Evolutionary conservation across 37 sponge, comb jelly and placozoan genomes (phyloP).

Genomic region (Hexactinellida sp.): DNA sequence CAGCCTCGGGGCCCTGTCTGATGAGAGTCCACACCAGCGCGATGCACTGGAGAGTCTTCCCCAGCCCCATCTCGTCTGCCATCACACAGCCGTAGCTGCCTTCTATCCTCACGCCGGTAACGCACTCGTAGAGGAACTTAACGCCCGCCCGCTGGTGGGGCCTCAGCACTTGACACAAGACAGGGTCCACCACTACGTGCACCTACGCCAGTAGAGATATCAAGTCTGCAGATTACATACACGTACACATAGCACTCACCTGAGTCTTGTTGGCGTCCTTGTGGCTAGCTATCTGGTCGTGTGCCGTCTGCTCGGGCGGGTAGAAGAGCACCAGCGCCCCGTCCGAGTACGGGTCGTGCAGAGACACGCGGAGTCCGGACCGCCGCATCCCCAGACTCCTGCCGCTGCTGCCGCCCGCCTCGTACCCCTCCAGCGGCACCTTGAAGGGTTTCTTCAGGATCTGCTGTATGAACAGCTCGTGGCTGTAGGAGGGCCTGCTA

Average conservation of each 20-base stretch:
- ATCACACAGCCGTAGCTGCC: constrained; percentile 88
- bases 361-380: constrained; percentile 33
- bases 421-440: constrained; percentile 78
- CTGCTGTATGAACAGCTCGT: background rate
- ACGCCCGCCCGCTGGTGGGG: constrained; percentile 97
- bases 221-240: no score
- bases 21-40: constrained; percentile 84
- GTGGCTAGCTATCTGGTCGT: constrained; percentile 47
- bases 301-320: constrained; percentile 68
- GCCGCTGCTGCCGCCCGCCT: constrained; percentile 22
- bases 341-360: constrained; percentile 83
- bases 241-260: no score
- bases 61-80: constrained; percentile 98
- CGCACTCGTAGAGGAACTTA: constrained; percentile 92
- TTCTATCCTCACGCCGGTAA: constrained; percentile 51
- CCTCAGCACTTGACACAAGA: constrained; percentile 55
- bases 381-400: constrained; percentile 68
- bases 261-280: constrained; percentile 17
- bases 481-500: background rate
- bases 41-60: constrained; percentile 95
- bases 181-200: constrained; percentile 84
- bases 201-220: background rate
- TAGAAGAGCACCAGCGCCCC: constrained; percentile 74
- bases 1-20: constrained; percentile 28
- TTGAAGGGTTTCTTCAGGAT: constrained; percentile 78